Conservation (phyloP, 2,888 invertebrate genomes). For the Cenopis cana region DNA sequence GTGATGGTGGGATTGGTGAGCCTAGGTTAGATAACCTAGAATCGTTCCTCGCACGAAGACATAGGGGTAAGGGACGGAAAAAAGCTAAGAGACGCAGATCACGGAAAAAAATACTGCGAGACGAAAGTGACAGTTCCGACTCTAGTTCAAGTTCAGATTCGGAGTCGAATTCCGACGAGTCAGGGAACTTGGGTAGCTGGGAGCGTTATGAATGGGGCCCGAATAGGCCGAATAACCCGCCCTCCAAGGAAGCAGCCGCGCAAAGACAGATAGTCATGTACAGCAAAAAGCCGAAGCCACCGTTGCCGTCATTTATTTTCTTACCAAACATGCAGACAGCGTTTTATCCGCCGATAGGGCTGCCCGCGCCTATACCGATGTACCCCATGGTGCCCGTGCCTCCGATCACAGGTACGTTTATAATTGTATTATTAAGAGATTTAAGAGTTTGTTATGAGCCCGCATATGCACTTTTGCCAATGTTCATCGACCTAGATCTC, state of each 20-base stretch:
- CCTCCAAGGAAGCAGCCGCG: conserved; percentile 58
- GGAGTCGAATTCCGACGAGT: conserved; percentile 49
- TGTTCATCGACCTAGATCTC: too few species aligned
- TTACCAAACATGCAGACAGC: conserved; percentile 73
- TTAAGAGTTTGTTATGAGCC: too few species aligned
- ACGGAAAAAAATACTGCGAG: conserved; percentile 66
- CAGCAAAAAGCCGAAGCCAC: conserved; percentile 70
- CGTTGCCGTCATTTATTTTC: conserved; percentile 76
- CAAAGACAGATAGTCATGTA: conserved; percentile 73
- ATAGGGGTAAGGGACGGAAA: conserved; percentile 52
- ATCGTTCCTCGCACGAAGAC: conserved; percentile 44
- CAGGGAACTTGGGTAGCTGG: conserved; percentile 48
- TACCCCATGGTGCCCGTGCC: conserved; percentile 76
- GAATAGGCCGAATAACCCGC: too few species aligned
- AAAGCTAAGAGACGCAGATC: conserved; percentile 57
- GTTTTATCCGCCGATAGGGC: conserved; percentile 73
- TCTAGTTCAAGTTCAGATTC: conserved; percentile 54
- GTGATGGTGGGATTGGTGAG: conserved; percentile 55
- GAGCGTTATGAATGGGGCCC: conserved; percentile 40
- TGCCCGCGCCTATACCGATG: conserved; percentile 74
- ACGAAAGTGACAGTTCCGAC: conserved; percentile 74
- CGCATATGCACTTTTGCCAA: too few species aligned
- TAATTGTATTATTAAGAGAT: not conserved
- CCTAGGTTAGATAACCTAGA: conserved; percentile 2
- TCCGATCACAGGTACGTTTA: conserved; percentile 61